These are phyloP conservation scores for cattle (Bos taurus) DNA, from an alignment of 2,113 vertebrate genomes.

Conservation along the genomic window DNA sequence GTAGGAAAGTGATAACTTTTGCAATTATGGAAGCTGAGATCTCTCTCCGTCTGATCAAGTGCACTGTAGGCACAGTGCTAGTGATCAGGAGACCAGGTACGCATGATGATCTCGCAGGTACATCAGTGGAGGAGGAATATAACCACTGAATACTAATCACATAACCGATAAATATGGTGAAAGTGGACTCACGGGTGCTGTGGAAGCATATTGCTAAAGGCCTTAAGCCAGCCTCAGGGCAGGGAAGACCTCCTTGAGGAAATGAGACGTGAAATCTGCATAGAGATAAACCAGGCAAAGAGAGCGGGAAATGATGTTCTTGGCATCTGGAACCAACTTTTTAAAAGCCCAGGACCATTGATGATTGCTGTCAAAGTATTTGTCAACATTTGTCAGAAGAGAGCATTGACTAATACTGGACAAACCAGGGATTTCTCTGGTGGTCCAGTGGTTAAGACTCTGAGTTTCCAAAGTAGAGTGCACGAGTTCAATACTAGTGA, in stretches of 20 bases:
- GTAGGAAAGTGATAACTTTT: neutral
- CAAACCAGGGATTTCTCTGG: neutral
- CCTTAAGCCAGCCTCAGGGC: neutral
- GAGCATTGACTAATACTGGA: neutral
- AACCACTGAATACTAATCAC: neutral
- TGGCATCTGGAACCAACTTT: neutral
- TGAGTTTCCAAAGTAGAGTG: neutral
- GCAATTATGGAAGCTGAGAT: neutral
- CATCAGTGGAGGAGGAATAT: neutral
- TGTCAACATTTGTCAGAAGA: neutral
- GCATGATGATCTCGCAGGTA: rapidly evolving
- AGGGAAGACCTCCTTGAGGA: neutral
- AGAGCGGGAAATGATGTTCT: neutral
- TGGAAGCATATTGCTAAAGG: neutral
- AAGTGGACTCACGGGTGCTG: neutral
- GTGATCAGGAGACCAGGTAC: neutral
- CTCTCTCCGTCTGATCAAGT: neutral
- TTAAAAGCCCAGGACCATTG: neutral
- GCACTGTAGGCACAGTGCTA: neutral
- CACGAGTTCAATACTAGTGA: rapidly evolving
- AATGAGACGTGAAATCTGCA: neutral
- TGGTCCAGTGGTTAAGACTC: neutral
- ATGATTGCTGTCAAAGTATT: neutral
- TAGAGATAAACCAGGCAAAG: neutral
- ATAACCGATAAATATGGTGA: neutral